A percentile compares a stretch with the other conserved stretches of the same genome.
Conservation (phyloP, 2,797 vertebrate genomes). For the Hippocampus kuda region DNA sequence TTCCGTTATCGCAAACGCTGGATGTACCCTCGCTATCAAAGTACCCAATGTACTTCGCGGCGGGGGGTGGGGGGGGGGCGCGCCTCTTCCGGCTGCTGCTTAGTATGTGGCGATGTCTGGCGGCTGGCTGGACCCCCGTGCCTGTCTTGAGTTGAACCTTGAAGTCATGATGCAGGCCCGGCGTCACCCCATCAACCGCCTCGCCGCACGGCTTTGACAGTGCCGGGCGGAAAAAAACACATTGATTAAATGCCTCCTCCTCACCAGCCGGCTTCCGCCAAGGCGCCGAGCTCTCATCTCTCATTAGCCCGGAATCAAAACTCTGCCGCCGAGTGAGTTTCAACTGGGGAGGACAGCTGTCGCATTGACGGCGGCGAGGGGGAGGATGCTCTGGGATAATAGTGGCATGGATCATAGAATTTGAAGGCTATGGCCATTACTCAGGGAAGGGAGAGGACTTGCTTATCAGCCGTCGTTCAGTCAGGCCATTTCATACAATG, state of each 20-base stretch:
- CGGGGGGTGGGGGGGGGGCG: slow-evolving; percentile 25
- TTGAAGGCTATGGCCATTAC: slow-evolving; percentile 15
- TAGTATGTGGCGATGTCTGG: slow-evolving; percentile 62
- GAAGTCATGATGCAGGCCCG: slow-evolving; percentile 52
- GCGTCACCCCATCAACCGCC: slow-evolving; percentile 60
- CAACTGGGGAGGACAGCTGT: slow-evolving; percentile 39
- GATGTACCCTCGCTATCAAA: slow-evolving; percentile 53
- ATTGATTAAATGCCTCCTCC: slow-evolving; percentile 57
- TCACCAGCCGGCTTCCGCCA: slow-evolving; percentile 30
- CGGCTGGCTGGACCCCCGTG: slow-evolving; percentile 43
- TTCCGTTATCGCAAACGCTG: slow-evolving; percentile 42
- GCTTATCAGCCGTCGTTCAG: background rate
- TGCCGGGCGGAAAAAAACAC: slow-evolving; percentile 51
- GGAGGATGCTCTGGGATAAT: slow-evolving; percentile 34
- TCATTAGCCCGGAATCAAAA: slow-evolving; percentile 50
- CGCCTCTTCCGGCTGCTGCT: slow-evolving; percentile 52
- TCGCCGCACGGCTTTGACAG: slow-evolving; percentile 57
- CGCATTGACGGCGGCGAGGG: slow-evolving; percentile 21
- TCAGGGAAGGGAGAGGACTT: slow-evolving; percentile 3
- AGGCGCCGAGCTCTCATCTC: slow-evolving; percentile 34
- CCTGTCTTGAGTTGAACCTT: slow-evolving; percentile 35
- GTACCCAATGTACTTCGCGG: slow-evolving; percentile 42
- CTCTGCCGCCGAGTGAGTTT: slow-evolving; percentile 41
- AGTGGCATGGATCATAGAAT: slow-evolving; percentile 20
- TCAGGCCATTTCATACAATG: slow-evolving; percentile 3